These are phyloP conservation scores for Ciconia boyciana DNA, from an alignment of 2,113 vertebrate genomes.

Conservation along the genomic window DNA sequence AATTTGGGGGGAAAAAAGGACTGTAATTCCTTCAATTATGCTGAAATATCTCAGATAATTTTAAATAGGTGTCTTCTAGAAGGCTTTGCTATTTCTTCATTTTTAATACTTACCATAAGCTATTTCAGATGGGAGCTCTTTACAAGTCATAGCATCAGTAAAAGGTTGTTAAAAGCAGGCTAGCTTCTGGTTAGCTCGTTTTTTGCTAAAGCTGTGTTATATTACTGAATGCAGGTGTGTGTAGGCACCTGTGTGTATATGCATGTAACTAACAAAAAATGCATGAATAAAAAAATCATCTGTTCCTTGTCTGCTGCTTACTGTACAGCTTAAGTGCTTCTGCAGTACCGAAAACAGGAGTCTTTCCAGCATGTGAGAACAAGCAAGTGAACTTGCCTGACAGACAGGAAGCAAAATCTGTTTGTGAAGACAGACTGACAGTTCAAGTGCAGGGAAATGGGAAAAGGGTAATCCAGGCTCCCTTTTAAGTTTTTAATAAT, in stretches of 20 bases:
- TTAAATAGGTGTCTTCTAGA: not conserved
- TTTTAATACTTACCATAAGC: not conserved
- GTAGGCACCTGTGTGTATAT: not conserved
- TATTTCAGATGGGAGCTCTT: not conserved
- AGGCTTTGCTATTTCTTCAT: not conserved
- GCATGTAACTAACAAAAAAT: not conserved
- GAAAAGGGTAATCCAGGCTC: not conserved
- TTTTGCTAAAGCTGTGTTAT: not conserved
- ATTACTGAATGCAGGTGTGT: not conserved
- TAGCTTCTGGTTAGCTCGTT: not conserved
- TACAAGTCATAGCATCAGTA: not conserved
- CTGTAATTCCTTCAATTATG: not conserved
- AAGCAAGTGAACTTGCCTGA: not conserved
- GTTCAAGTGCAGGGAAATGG: not conserved
- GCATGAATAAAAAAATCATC: not conserved
- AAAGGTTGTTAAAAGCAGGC: not conserved
- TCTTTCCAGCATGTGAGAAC: not conserved
- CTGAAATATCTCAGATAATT: not conserved
- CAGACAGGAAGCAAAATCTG: not conserved
- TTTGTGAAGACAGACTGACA: not conserved
- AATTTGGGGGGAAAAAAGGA: fast-evolving
- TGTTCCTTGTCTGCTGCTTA: not conserved
- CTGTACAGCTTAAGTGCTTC: not conserved
- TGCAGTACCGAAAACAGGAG: not conserved
- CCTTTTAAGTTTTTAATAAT: slow-evolving; percentile 27